phyloP scores from a whole-genome alignment of 2,888 invertebrate species.

The Ephialtes manifestator region DNA sequence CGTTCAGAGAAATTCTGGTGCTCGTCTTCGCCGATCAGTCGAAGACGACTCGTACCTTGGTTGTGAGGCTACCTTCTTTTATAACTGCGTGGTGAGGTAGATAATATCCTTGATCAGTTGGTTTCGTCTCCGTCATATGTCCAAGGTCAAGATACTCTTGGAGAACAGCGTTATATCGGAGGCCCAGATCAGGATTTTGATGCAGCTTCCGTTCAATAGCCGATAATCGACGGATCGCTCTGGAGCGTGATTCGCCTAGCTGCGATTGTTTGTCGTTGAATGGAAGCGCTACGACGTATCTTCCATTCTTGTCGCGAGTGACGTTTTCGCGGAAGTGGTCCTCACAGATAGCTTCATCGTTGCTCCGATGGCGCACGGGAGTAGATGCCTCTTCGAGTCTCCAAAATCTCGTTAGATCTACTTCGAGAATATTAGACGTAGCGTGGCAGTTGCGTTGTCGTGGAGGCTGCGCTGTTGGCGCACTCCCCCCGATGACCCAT shows the following conservation, averaged over 20 bases:
- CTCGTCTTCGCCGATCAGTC: slow-evolving; percentile 69
- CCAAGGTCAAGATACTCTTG: slow-evolving; percentile 50
- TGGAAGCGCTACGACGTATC: slow-evolving; percentile 36
- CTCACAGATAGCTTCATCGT: slow-evolving; percentile 44
- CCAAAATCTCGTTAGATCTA: neutral
- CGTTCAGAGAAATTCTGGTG: slow-evolving; percentile 64
- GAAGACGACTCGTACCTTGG: slow-evolving; percentile 74
- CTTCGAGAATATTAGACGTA: neutral
- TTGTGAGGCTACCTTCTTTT: slow-evolving; percentile 64
- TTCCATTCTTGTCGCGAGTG: slow-evolving; percentile 11
- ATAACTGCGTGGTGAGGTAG: slow-evolving; percentile 71
- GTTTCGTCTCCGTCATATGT: slow-evolving; percentile 36
- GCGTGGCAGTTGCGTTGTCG: neutral
- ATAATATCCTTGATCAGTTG: slow-evolving; percentile 34
- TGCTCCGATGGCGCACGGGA: neutral
- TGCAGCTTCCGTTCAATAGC: neutral
- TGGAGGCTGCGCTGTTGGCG: neutral
- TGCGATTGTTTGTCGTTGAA: slow-evolving; percentile 12
- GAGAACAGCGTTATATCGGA: slow-evolving; percentile 19
- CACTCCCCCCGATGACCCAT: slow-evolving; percentile 47
- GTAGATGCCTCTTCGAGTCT: neutral
- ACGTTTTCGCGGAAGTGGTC: slow-evolving; percentile 34
- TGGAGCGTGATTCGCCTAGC: slow-evolving; percentile 20
- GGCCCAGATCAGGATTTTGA: neutral
- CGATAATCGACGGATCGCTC: neutral